phyloP scores from a whole-genome alignment of 2,888 invertebrate species.

The Rotaria macrura region DNA sequence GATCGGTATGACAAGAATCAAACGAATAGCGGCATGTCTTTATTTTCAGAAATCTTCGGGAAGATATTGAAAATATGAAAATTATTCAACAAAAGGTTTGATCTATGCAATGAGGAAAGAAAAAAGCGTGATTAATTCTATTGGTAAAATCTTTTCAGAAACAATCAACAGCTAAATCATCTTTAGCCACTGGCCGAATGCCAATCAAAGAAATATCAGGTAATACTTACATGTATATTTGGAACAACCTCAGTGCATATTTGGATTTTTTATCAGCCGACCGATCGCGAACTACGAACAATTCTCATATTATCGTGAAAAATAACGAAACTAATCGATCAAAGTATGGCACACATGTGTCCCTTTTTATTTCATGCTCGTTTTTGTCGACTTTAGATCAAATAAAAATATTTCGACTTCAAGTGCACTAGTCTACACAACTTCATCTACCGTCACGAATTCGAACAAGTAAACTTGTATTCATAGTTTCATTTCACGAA shows the following conservation, averaged over 20 bases:
- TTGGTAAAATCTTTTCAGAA: neutral
- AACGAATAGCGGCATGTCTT: neutral
- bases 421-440: neutral
- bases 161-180: neutral
- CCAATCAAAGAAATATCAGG: neutral
- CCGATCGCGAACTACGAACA: neutral
- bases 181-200: neutral
- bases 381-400: neutral
- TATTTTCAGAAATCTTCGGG: neutral
- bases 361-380: neutral
- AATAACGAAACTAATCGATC: neutral
- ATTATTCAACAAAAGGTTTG: neutral
- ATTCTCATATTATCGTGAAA: neutral
- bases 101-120: neutral
- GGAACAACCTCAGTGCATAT: neutral
- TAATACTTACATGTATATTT: neutral
- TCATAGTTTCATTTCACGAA: no score
- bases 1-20: neutral
- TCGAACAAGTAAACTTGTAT: neutral
- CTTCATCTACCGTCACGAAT: neutral
- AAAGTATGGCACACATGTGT: neutral
- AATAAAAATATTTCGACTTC: neutral
- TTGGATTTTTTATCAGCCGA: neutral
- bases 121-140: neutral
- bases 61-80: neutral